Base-by-base conservation (phyloP, 2,888 invertebrate species). In the Aleiodes alternator region DNA sequence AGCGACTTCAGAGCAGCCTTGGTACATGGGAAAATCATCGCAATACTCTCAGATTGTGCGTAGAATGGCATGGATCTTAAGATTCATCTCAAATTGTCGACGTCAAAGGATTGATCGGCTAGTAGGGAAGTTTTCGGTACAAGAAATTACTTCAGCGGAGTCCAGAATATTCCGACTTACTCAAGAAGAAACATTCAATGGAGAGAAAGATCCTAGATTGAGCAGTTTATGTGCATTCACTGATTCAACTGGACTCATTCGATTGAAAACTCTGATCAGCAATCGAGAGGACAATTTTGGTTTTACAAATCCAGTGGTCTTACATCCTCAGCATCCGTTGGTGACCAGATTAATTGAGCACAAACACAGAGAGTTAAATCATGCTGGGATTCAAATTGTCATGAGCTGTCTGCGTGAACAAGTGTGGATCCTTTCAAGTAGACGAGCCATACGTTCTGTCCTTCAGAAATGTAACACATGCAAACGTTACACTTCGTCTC, bases 401-500 rank as follows among this genome's bases (percentile, higher is more conserved):
- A 55, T 55, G 55, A 55, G 14, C 14, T 50, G 57, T 16, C 56
- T 81, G 11, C 23, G 76, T 16, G 77, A 79, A 12, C 61, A 64
- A 12, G 74, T 57, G 53, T 77, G 77, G 77, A 71, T 74, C 9
- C 48, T 77, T 14, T 51, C 38, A 9, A 70, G 73, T 12, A 43
- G 74, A 66, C 34, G 68, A 64, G 64, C 77, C 8, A 66, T 77
- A 11, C 57, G 55, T 29, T 50, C 34, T 23, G 71, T 76, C 11
- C 50, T 76, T 11, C 14, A 3, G 1, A 43, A 53, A 29, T 80
- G 80, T 43, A 31, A 73, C 6, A 38, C 29, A 43, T 80, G 78
- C 51, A 70, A 75, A 55, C 69, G 82, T 68, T 73, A 81, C 51
- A 75, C 51, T 31, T 79, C 71, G 9, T 81, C 79, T 68, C 66